These are phyloP conservation scores for Takifugu ocellatus DNA, from an alignment of 2,797 vertebrate species.

Conservation along the genomic window DNA sequence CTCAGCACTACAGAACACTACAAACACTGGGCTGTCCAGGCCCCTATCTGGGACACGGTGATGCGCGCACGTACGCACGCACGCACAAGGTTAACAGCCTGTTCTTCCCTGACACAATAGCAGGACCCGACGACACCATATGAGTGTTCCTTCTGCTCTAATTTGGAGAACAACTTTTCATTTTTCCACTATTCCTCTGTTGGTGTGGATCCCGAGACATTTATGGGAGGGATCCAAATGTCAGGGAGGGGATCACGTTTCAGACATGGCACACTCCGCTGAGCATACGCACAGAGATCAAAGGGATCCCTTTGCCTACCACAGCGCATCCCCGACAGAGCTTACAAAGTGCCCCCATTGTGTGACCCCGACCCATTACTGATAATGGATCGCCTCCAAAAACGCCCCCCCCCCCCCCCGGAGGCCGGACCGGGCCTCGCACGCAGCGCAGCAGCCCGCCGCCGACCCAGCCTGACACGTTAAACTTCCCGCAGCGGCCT, in stretches of 20 bases:
- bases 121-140: slow-evolving; percentile 57
- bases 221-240: slow-evolving; percentile 58
- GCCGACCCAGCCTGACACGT: slow-evolving; percentile 65
- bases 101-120: slow-evolving; percentile 60
- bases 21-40: slow-evolving; percentile 67
- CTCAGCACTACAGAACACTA: slow-evolving; percentile 66
- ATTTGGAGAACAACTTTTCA: slow-evolving; percentile 46
- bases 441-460: slow-evolving; percentile 41
- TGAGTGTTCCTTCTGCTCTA: slow-evolving; percentile 24
- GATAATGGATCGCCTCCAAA: slow-evolving; percentile 73
- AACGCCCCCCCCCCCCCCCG: slow-evolving; percentile 43
- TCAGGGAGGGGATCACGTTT: slow-evolving; percentile 72
- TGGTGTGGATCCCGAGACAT: slow-evolving; percentile 46
- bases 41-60: slow-evolving; percentile 59
- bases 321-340: slow-evolving; percentile 71
- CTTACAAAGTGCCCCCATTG: slow-evolving; percentile 72
- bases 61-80: slow-evolving; percentile 55
- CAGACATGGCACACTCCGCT: slow-evolving; percentile 77
- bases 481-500: slow-evolving; percentile 55
- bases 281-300: slow-evolving; percentile 74
- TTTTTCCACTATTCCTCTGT: slow-evolving; percentile 32
- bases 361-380: slow-evolving; percentile 73
- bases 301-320: slow-evolving; percentile 69
- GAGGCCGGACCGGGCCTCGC: slow-evolving; percentile 43
- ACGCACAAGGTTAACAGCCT: slow-evolving; percentile 50